These are phyloP conservation scores for Urosaurus nigricauda DNA, from an alignment of 2,797 vertebrate species.

Conservation along the genomic window DNA sequence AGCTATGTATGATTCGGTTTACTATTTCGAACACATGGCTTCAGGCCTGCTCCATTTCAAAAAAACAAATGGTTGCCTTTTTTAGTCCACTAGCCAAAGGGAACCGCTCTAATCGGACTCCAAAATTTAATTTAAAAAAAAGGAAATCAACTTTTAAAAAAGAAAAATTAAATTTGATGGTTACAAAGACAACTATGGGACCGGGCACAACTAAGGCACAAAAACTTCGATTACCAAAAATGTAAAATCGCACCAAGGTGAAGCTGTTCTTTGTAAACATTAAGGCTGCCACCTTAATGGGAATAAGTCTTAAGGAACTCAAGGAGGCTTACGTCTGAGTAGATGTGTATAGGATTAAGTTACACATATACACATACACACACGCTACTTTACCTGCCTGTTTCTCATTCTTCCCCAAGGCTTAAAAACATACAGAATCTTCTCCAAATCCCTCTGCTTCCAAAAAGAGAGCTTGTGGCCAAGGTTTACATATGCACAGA, in stretches of 20 bases:
- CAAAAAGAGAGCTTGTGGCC: too few species aligned
- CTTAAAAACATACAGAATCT: background rate
- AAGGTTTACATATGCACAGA: background rate
- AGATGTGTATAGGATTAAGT: background rate
- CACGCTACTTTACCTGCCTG: background rate
- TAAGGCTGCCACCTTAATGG: background rate
- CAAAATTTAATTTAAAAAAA: too few species aligned
- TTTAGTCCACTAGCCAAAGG: background rate
- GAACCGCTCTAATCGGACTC: background rate
- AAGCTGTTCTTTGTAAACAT: background rate
- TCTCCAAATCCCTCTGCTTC: too few species aligned
- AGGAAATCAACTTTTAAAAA: background rate
- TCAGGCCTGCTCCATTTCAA: background rate
- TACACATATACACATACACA: background rate
- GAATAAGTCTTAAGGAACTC: background rate
- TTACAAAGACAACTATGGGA: background rate
- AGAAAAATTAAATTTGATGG: too few species aligned
- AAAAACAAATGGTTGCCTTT: background rate
- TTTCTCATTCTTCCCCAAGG: background rate
- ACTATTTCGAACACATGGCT: background rate
- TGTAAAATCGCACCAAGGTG: background rate
- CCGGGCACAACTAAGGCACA: background rate
- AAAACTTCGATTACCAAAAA: background rate
- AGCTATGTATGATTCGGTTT: slow-evolving; percentile 35
- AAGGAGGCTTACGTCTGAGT: background rate